Conservation (phyloP, 2,113 vertebrate genomes). For the Psittacula cyanocephala region DNA sequence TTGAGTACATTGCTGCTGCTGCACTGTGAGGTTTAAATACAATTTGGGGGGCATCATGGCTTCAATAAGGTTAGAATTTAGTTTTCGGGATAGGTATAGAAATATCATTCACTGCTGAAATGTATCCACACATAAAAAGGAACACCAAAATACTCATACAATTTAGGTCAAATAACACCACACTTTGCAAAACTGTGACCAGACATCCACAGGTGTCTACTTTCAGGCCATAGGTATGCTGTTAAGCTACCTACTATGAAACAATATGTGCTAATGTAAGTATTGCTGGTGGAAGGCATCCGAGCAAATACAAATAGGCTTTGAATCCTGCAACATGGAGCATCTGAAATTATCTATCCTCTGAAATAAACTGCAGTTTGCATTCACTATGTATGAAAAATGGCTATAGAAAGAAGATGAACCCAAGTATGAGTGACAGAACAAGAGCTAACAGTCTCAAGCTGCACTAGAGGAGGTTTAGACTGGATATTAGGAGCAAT, state of each 20-base stretch:
- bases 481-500: not conserved
- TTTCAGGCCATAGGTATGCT: not conserved
- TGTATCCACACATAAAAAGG: fast-evolving
- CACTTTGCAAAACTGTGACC: not conserved
- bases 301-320: not conserved
- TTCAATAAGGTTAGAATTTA: not conserved
- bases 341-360: not conserved
- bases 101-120: not conserved
- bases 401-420: not conserved
- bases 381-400: not conserved
- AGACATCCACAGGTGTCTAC: not conserved
- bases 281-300: not conserved
- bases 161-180: not conserved
- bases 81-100: not conserved
- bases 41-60: not conserved
- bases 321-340: not conserved
- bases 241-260: not conserved
- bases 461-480: not conserved
- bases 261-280: not conserved
- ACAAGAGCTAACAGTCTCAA: not conserved
- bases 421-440: not conserved
- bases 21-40: not conserved
- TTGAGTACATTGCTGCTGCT: not conserved
- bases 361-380: not conserved
- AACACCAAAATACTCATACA: not conserved